A percentile compares a stretch with the other conserved stretches of the same genome.
These are phyloP conservation scores for Antheraea pernyi DNA, from an alignment of 1,140 invertebrate species.

Conservation along the genomic window DNA sequence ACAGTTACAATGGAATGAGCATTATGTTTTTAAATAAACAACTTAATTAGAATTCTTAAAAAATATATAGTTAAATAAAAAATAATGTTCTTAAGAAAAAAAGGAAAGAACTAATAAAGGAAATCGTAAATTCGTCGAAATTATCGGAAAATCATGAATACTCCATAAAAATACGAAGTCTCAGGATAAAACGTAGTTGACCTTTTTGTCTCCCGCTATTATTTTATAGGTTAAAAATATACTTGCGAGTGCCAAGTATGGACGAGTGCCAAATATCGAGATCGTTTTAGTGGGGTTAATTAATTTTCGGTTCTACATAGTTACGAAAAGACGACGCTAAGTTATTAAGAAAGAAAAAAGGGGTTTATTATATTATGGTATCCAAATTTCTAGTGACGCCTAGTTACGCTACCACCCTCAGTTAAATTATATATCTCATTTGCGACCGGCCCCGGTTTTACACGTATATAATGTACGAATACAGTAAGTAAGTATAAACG, in stretches of 20 bases:
- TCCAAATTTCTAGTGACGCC: background rate
- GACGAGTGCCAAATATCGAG: background rate
- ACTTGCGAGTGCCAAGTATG: background rate
- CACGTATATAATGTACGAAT: too few species aligned
- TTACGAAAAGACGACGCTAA: background rate
- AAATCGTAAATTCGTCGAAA: conserved; percentile 1
- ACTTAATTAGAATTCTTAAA: too few species aligned
- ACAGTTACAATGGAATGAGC: too few species aligned
- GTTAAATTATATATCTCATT: too few species aligned
- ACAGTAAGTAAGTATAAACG: too few species aligned
- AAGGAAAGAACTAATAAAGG: background rate
- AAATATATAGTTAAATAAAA: too few species aligned
- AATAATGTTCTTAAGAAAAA: background rate
- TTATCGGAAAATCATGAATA: background rate
- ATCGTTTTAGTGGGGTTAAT: background rate
- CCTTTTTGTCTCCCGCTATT: background rate
- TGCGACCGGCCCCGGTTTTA: too few species aligned
- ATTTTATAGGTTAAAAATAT: background rate
- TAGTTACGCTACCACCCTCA: too few species aligned
- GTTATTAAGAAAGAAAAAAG: background rate
- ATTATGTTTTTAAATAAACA: too few species aligned
- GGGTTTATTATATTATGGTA: background rate
- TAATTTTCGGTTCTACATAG: background rate
- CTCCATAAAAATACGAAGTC: background rate
- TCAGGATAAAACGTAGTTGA: background rate